These are phyloP conservation scores for Gallinago undulata DNA, from an alignment of 2,113 vertebrate genomes.

Conservation along the genomic window DNA sequence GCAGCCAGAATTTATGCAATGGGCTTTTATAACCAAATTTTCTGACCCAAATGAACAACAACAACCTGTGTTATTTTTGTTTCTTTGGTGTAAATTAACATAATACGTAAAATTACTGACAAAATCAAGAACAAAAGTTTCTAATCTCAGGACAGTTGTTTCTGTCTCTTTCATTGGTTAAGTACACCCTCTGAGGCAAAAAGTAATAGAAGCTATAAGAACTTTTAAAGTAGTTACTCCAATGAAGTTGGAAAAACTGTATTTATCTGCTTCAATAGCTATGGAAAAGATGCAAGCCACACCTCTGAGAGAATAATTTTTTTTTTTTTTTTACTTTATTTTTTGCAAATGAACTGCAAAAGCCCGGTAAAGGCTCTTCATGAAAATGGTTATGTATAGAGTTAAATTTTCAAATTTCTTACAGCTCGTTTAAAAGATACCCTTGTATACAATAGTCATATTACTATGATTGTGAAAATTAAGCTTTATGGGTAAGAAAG, in stretches of 20 bases:
- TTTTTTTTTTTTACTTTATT: neutral
- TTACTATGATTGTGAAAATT: neutral
- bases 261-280: neutral
- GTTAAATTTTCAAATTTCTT: neutral
- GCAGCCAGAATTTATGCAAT: neutral
- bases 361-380: neutral
- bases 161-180: neutral
- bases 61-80: neutral
- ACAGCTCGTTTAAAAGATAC: neutral
- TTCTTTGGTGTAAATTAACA: neutral
- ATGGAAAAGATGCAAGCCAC: neutral
- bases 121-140: neutral
- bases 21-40: neutral
- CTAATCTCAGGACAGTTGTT: neutral
- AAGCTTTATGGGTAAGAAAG: neutral
- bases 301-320: neutral
- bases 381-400: neutral
- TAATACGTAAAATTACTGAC: neutral
- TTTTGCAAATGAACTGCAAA: neutral
- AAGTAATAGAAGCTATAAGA: neutral
- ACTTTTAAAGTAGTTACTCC: neutral
- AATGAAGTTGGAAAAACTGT: neutral
- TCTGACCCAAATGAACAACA: neutral
- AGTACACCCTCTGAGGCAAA: neutral
- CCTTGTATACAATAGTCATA: neutral